Evolutionary conservation across 1,140 invertebrate species (phyloP).

Genomic region (Thaumetopoea pityocampa): DNA sequence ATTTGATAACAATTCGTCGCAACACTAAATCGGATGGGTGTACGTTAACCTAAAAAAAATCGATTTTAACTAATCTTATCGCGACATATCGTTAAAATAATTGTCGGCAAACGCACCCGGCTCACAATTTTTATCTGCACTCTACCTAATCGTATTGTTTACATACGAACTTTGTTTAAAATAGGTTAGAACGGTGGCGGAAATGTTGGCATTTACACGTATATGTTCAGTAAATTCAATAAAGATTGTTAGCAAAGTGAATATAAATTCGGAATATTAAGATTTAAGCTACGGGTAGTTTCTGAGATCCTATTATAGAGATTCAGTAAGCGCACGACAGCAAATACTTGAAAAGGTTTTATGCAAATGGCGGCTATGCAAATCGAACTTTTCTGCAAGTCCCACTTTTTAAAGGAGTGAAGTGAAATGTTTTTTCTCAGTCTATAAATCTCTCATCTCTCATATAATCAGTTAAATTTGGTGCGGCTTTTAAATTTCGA

Average conservation of each 20-base stretch:
- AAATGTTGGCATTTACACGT: constrained; percentile 18
- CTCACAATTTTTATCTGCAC: constrained; percentile 16
- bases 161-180: constrained; percentile 21
- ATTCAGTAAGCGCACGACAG: too few species aligned
- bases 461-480: too few species aligned
- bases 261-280: not conserved
- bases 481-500: too few species aligned
- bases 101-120: constrained; percentile 43
- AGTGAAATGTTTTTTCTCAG: too few species aligned
- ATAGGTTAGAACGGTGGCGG: constrained; percentile 34
- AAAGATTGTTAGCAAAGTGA: not conserved
- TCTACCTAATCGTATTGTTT: constrained; percentile 30
- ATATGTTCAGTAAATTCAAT: not conserved
- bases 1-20: constrained; percentile 4
- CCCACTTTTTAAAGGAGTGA: too few species aligned
- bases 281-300: too few species aligned
- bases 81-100: constrained; percentile 35
- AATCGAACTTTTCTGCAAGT: too few species aligned
- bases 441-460: too few species aligned
- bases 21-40: not conserved
- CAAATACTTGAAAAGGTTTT: too few species aligned
- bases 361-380: too few species aligned
- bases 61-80: constrained; percentile 22
- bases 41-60: constrained; percentile 8
- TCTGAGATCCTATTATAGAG: too few species aligned